Percentiles rank a stretch among this genome's conserved stretches.
Conservation (phyloP, 2,797 vertebrate genomes). For the Gymnothorax javanicus region DNA sequence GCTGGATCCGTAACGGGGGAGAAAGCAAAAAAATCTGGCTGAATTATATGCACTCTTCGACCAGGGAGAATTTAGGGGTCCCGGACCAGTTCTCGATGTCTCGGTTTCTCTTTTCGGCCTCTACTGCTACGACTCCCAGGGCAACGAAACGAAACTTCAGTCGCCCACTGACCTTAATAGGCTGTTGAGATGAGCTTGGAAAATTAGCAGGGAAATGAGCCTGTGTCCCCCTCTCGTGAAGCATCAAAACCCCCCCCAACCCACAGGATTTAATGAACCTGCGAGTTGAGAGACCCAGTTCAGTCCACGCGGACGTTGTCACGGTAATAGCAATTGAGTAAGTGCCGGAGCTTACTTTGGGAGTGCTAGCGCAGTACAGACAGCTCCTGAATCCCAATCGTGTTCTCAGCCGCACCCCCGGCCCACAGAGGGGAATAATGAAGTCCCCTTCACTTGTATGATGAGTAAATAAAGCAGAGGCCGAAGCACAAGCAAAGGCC, state of each 20-base stretch:
- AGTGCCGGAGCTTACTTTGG: neutral
- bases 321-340: constrained; percentile 12
- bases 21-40: neutral
- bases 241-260: neutral
- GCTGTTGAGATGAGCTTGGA: neutral
- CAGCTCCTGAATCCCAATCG: neutral
- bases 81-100: neutral
- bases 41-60: neutral
- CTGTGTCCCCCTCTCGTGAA: neutral
- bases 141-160: constrained; percentile 6
- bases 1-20: neutral
- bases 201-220: constrained; percentile 14
- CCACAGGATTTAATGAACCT: constrained; percentile 13
- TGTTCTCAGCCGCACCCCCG: neutral
- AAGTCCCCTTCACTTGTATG: neutral
- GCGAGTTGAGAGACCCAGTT: neutral
- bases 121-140: neutral
- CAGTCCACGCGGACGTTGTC: neutral
- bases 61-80: neutral
- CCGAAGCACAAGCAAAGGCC: neutral
- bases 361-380: neutral
- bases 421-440: neutral
- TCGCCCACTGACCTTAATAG: neutral
- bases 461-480: neutral
- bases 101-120: neutral